Evolutionary conservation across 2,113 vertebrate species (phyloP), one percentile per base, ranked within the genome.

Genomic region (Thalassarche chlororhynchos): DNA sequence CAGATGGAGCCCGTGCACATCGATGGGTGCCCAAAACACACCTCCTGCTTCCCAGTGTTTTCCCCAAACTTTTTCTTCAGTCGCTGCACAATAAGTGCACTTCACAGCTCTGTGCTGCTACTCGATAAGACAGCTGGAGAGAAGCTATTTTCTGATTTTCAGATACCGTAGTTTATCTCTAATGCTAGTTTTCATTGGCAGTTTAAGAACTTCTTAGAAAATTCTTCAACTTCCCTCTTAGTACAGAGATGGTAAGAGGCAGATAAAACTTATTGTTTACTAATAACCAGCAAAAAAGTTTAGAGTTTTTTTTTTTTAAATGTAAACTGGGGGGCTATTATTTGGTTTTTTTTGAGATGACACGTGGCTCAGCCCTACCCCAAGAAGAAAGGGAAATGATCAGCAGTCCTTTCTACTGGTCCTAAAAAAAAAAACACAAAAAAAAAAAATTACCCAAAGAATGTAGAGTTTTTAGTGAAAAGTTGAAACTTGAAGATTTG

Each of bases 151-250:
- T 95, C 96, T 93, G 94, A 96, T 97, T 95, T 87, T 75, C 85
- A 76, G 93, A 96, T 97, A 95, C 21, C 0, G 0, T 64, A 52
- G 72, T 93, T 97, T 92, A 93, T 96, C 94, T 96, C 79, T 83
- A 78, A 84, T 84, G 76, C 17, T 95, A 31, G 75, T 88, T 96
- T 96, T 94, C 79, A 69, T 29, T 94, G 88, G 65, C 90, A 81
- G 88, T 95, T 94, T 78, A 94, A 94, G 92, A 80, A 95, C 57
- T 97, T 97, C 84, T 87, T 96, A 94, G 90, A 97, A 97, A 97
- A 93, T 76, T 75, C 69, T 91, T 96, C 64, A 69, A 32, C 80
- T 94, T 96, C 72, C 72, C 69, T 49, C 77, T 89, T 58, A 69
- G 77, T 46, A 89, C 78, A 4, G 14, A 93, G 89, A 91, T 90